Base-by-base conservation (phyloP, 2,797 vertebrate species). In the Nannoperca obscura region DNA sequence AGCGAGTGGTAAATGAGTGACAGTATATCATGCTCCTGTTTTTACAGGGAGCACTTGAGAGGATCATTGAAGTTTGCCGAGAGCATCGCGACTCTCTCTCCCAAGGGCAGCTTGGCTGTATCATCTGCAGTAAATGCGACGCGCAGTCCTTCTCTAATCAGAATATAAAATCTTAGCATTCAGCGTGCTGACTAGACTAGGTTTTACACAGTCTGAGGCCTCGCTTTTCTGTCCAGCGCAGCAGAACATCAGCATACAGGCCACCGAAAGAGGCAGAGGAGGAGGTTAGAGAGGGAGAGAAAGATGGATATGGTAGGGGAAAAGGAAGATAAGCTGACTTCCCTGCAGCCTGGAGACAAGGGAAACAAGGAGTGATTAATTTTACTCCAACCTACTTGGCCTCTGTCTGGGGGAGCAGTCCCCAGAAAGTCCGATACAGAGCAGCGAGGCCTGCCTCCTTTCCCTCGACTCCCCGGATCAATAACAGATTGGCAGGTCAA, bases 321-420 rank as follows among this genome's bases (percentile, higher is more conserved):
- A 86, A 69, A 69, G 69, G 70, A 74, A 91, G 91, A 92, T 91
- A 92, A 92, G 88, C 40, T 67, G 83, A 87, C 88, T 89, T 88
- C 85, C 88, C 86, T 46, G 44, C 68, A 76, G 86, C 87, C 76
- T 32, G 67, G 57, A 93, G 93, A 92, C 89, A 92, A 80, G 81
- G 78, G 76, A 92, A 94, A 94, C 90, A 90, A 89, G 89, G 80
- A 89, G 89, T 95, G 92, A 95, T 95, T 94, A 92, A 95, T 95
- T 92, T 84, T 83, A 82, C 90, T 91, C 84, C 85, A 91, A 85
- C 90, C 90, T 88, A 72, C 86, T 89, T 88, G 83, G 88, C 89
- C 80, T 90, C 81, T 71, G 83, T 85, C 77, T 86, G 86, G 69
- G 88, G 76, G 72, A 87, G 77, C 81, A 27, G 71, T 80, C 87